A percentile compares a stretch with the other conserved stretches of the same genome.
Evolutionary conservation across 2,113 vertebrate genomes (phyloP).

Genomic region (Copsychus sechellarum): DNA sequence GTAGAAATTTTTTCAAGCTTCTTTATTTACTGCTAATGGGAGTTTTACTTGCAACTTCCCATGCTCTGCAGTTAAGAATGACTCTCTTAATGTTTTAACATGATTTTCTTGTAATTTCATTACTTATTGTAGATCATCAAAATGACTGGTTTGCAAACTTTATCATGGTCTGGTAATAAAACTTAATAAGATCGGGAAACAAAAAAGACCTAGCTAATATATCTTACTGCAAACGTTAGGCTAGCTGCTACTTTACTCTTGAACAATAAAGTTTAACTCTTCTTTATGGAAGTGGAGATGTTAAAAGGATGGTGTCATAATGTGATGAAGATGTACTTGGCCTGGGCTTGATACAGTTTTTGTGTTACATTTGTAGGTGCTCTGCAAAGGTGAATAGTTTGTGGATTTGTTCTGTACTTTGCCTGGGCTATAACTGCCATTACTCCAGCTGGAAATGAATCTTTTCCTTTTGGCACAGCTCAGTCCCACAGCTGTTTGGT

Average conservation of each 20-base stretch:
- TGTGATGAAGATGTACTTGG: background rate
- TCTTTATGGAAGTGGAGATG: background rate
- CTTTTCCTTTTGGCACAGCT: background rate
- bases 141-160: background rate
- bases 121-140: background rate
- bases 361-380: background rate
- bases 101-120: conserved; percentile 25
- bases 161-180: background rate
- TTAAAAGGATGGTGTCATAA: background rate
- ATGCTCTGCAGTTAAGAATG: background rate
- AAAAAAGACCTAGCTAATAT: background rate
- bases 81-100: conserved; percentile 6
- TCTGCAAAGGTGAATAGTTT: background rate
- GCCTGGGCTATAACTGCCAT: fast-evolving
- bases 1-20: background rate
- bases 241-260: background rate
- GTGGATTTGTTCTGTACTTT: background rate
- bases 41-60: conserved; percentile 3
- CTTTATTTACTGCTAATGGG: conserved; percentile 15
- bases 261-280: background rate
- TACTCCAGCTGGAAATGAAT: background rate
- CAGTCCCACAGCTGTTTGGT: background rate
- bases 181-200: conserved; percentile 8
- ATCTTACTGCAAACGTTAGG: background rate
- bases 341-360: background rate